A percentile compares a stretch with the other conserved stretches of the same genome.
These are phyloP conservation scores for Macrocentrus cingulum DNA, from an alignment of 1,140 invertebrate species.

Conservation along the genomic window DNA sequence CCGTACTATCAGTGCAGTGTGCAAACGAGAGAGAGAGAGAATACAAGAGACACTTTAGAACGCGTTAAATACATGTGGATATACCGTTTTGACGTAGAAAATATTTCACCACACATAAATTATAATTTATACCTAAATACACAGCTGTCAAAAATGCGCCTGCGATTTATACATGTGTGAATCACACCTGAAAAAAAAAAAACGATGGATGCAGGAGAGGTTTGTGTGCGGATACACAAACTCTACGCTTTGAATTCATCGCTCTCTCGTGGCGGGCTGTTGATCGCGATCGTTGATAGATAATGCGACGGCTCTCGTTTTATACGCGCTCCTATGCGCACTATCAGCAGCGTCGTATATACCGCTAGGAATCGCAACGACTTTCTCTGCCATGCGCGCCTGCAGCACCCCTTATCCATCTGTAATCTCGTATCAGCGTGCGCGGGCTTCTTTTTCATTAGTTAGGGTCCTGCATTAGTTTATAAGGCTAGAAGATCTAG, in stretches of 20 bases:
- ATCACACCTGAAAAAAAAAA: no score
- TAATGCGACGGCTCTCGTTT: slow-evolving; percentile 36
- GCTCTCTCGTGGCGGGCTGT: slow-evolving; percentile 23
- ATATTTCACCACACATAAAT: no score
- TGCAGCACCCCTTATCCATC: slow-evolving; percentile 37
- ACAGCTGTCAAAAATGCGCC: no score
- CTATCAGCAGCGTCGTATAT: slow-evolving; percentile 30
- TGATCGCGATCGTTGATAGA: slow-evolving; percentile 40
- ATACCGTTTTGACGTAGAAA: no score
- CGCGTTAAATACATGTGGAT: no score
- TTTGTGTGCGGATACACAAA: neutral
- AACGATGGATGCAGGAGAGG: no score
- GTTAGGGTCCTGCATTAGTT: neutral
- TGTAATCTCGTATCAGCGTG: slow-evolving; percentile 27
- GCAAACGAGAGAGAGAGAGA: no score
- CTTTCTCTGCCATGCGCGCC: slow-evolving; percentile 36
- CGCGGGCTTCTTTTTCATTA: slow-evolving; percentile 23
- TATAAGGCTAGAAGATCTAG: neutral
- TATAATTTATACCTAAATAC: no score
- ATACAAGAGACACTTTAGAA: no score
- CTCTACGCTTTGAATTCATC: slow-evolving; percentile 22
- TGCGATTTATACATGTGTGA: no score
- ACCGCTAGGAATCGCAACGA: slow-evolving; percentile 27
- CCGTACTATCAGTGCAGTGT: no score
- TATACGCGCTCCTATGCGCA: slow-evolving; percentile 8